Evolutionary conservation across 2,888 invertebrate species (phyloP).

Genomic region (Asteroscopus sphinx): DNA sequence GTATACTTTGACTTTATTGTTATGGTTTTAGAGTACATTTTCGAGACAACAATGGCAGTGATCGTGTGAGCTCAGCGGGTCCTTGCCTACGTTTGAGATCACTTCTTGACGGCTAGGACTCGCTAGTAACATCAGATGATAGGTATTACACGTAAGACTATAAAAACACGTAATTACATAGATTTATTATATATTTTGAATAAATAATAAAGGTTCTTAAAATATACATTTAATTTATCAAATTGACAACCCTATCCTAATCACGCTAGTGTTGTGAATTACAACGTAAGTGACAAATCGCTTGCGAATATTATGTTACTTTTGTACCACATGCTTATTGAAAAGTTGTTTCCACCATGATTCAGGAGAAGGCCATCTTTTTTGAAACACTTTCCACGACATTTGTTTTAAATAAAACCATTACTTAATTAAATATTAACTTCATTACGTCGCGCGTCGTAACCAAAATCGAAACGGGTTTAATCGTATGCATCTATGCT

Average conservation of each 20-base stretch:
- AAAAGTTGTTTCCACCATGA: not conserved
- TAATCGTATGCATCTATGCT: slow-evolving; percentile 55
- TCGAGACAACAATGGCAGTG: slow-evolving; percentile 79
- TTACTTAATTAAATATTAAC: slow-evolving; percentile 31
- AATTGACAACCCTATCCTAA: slow-evolving; percentile 33
- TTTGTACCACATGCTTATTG: not conserved
- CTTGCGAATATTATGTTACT: not conserved
- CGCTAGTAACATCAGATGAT: slow-evolving; percentile 61
- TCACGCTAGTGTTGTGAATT: slow-evolving; percentile 27
- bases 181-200: slow-evolving; percentile 47
- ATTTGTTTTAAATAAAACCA: slow-evolving; percentile 4
- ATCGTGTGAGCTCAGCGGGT: slow-evolving; percentile 63
- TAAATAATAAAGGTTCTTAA: slow-evolving; percentile 53
- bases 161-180: slow-evolving; percentile 59
- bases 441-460: slow-evolving; percentile 29
- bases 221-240: slow-evolving; percentile 19
- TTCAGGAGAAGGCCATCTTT: not conserved
- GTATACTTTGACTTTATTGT: slow-evolving; percentile 62
- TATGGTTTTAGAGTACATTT: slow-evolving; percentile 63
- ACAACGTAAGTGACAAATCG: not conserved
- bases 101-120: slow-evolving; percentile 77
- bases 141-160: slow-evolving; percentile 58
- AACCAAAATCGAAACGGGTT: slow-evolving; percentile 38
- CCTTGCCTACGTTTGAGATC: slow-evolving; percentile 81
- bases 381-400: slow-evolving; percentile 6